Base-by-base conservation (phyloP, 2,113 vertebrate genomes). In the Lepus americanus region DNA sequence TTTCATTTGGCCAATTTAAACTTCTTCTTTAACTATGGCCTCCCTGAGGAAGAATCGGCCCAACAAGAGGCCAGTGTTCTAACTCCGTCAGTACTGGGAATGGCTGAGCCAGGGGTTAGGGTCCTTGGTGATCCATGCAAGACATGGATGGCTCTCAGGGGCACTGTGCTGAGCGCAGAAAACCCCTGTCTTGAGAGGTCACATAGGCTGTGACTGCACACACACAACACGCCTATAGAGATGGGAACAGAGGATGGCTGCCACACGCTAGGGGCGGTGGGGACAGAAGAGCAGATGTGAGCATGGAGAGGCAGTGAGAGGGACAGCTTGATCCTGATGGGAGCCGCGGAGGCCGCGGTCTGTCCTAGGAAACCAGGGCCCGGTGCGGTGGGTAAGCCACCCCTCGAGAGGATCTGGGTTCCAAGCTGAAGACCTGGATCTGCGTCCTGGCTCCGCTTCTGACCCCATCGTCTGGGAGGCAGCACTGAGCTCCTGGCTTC, bases 311-410 rank as follows among this genome's bases (percentile, higher is more conserved):
- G 31, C 1, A 31, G 53, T 8, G 8, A 0, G 3, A 73, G 36
- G 20, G 33, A 39, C 72, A 5, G 13, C 20, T 29, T 44, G 49
- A 27, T 51, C 33, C 5, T 1, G 51, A 11, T 0, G 17, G 67
- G 55, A 0, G 2, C 0, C 1, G 36, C 9, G 12, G 14, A 2
- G 27, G 44, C 17, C 2, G 17, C 31, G 0, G 31, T 55, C 66
- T 61, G 39, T 19, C 84, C 31, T 36, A n/a, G 1, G 22, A 78
- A 25, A 63, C 25, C 51, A 4, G 8, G 36, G 53, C 70, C 4
- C 1, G 55, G 55, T 59, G 19, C 55, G 19, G 55, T 59, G 55
- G 55, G 14, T 59, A 19, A 59, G 55, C 19, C 44, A 44, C 44
- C 44, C 44, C 44, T 8, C 44, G 44, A 44, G 44, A 44, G 44